phyloP scores from a whole-genome alignment of 2,888 invertebrate species.

The Polyommatus icarus region DNA sequence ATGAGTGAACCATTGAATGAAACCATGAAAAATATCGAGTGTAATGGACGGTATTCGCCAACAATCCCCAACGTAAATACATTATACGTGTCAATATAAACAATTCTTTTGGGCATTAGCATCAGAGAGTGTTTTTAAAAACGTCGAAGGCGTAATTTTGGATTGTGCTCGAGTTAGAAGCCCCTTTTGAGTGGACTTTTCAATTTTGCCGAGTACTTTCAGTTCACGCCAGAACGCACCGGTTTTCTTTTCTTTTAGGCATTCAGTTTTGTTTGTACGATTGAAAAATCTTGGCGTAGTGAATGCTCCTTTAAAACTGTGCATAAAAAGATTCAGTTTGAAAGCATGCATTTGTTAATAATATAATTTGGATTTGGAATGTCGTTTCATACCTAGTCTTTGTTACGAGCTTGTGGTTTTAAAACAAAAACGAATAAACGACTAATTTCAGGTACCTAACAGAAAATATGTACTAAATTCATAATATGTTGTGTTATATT shows the following conservation, averaged over 20 bases:
- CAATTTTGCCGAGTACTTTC: conserved; percentile 73
- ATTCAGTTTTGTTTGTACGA: conserved; percentile 47
- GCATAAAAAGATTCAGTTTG: neutral
- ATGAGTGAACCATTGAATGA: neutral
- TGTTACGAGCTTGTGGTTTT: neutral
- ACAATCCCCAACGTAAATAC: neutral
- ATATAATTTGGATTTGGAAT: neutral
- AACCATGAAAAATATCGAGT: neutral
- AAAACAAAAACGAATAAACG: neutral
- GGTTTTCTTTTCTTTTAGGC: conserved; percentile 72
- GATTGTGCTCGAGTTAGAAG: conserved; percentile 66
- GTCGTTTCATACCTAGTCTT: neutral
- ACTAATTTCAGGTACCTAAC: too few relatives aligned
- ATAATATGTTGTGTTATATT: neutral
- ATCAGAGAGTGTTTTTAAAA: conserved; percentile 47
- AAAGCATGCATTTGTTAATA: neutral
- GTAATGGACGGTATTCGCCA: neutral
- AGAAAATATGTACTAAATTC: too few relatives aligned
- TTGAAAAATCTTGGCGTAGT: conserved; percentile 28
- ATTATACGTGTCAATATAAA: conserved; percentile 24
- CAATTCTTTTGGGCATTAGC: conserved; percentile 35
- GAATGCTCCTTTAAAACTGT: conserved; percentile 19
- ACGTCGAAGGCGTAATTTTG: conserved; percentile 65
- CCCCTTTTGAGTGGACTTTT: conserved; percentile 68
- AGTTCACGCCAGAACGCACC: conserved; percentile 59